Base-by-base conservation (phyloP, 2,113 vertebrate species). In the Macroglossus sobrinus region DNA sequence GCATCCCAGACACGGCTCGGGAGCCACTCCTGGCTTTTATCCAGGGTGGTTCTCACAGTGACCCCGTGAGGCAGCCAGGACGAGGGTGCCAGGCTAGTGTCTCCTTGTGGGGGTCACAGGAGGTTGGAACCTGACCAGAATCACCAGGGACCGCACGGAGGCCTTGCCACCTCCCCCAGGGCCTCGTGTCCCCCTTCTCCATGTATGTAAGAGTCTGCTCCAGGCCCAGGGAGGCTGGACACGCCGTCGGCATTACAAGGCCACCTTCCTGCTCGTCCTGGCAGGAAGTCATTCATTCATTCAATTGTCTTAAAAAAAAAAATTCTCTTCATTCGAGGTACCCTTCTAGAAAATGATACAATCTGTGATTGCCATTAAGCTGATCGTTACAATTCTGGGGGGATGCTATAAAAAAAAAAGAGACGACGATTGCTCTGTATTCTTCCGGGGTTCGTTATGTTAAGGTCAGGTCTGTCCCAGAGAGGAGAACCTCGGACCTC, bases 51-150 rank as follows among this genome's bases (percentile, higher is more conserved):
- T 26, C 75, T 71, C 63, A 0, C 16, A 21, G 33, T 0, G 38
- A 19, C 59, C 38, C 53, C 21, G 4, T 0, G 0, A 24, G 61
- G 28, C 57, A 9, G 11, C 38, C n/a, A 0, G 57, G 7, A 21
- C 7, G 9, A 22, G 2, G 12, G 22, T 2, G 2, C 22, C 24
- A 2, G 22, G 45, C 61, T n/a, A 0, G 14, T 1, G 35, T 35
- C n/a, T 69, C 74, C 63, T 55, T 1, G 0, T 1, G 1, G 53
- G 55, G 2, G 26, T 2, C 0, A 0, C 0, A 0, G 47, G 59
- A 35, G 26, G 30, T 3, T 59, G 38, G 69, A 64, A 9, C 45
- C 22, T 1, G 6, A 35, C 40, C 33, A 26, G 43, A 69, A 30
- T 18, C 80, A 79, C 75, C 22, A 7, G 45, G 72, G 26, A 9